Percentiles rank a stretch among this genome's conserved stretches.
These are phyloP conservation scores for Apis laboriosa DNA, from an alignment of 1,140 invertebrate genomes.

Conservation along the genomic window DNA sequence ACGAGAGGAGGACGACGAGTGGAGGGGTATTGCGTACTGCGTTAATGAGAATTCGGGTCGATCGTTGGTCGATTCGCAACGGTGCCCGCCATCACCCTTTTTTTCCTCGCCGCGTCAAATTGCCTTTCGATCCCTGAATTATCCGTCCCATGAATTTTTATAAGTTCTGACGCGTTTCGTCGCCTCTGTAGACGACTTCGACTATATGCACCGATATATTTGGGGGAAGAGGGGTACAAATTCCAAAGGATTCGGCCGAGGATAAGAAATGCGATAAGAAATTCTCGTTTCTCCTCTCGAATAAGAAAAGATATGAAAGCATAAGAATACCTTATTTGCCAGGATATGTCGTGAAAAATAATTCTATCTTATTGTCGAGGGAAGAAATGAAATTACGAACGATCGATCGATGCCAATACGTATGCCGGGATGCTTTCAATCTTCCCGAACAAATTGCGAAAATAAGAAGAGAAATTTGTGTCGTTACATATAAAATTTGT, in stretches of 20 bases:
- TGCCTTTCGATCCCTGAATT: slow-evolving; percentile 41
- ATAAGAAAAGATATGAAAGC: too few relatives aligned
- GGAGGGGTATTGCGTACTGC: slow-evolving; percentile 15
- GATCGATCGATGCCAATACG: too few relatives aligned
- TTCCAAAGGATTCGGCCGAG: not conserved
- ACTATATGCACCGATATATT: not conserved
- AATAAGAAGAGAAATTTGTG: too few relatives aligned
- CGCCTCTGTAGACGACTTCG: not conserved
- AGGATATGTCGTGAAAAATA: too few relatives aligned
- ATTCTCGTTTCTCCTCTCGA: too few relatives aligned
- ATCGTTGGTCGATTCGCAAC: not conserved
- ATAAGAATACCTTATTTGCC: too few relatives aligned
- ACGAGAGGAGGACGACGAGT: slow-evolving; percentile 2
- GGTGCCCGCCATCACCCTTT: not conserved
- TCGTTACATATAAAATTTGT: too few relatives aligned
- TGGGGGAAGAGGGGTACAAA: not conserved
- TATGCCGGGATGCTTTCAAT: too few relatives aligned
- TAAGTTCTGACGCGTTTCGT: slow-evolving; percentile 6
- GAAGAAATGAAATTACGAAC: too few relatives aligned
- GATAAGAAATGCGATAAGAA: not conserved
- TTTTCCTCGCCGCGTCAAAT: slow-evolving; percentile 20
- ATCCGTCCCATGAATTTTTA: slow-evolving; percentile 57
- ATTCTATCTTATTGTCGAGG: too few relatives aligned
- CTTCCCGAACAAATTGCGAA: too few relatives aligned
- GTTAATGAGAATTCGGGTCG: slow-evolving; percentile 60